Evolutionary conservation across 2,113 vertebrate species (phyloP), one percentile per base, ranked within the genome.

Genomic region (Xenotilapia caudafasciata): DNA sequence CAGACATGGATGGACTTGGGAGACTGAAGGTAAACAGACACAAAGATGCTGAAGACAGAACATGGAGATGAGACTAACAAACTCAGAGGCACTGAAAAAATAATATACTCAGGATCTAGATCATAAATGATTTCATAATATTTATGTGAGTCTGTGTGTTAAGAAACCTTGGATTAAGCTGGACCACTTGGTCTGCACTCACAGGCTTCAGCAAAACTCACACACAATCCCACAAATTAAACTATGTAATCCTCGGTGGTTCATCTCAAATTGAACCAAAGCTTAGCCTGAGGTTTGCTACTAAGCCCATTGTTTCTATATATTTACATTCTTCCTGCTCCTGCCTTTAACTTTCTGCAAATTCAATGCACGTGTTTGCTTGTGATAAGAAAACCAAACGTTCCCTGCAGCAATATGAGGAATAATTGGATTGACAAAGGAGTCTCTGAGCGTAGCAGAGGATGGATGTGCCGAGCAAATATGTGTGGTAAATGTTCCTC

Each of bases 361-460:
- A 86, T 85, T 89, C 82, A 75, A 83, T 79, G 82, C 13, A 73
- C 56, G 15, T 93, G 92, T 90, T 89, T 88, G 58, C 14, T 23
- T 17, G 75, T 26, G 93, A 94, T 94, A 92, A 94, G 89, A 26
- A 40, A 86, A 88, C 88, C 86, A 89, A 87, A 91, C 81, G 80
- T 90, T 82, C 47, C 88, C 89, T 53, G 80, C 79, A 89, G 86
- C 87, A 58, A 68, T 81, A 84, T 56, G 28, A 12, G 73, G 15
- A 77, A 45, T 93, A 91, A 93, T 87, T 90, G 80, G 87, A 89
- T 90, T 86, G 91, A 88, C 70, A 73, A 89, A 26, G 45, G 79
- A 79, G 86, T 80, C 83, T 88, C 83, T 79, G 21, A 79, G 86
- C 51, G 19, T n/a, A 81, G 79, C 60, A 47, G 83, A 55, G 85